phyloP scores from a whole-genome alignment of 2,888 invertebrate species.

The Dryococelus australis region DNA sequence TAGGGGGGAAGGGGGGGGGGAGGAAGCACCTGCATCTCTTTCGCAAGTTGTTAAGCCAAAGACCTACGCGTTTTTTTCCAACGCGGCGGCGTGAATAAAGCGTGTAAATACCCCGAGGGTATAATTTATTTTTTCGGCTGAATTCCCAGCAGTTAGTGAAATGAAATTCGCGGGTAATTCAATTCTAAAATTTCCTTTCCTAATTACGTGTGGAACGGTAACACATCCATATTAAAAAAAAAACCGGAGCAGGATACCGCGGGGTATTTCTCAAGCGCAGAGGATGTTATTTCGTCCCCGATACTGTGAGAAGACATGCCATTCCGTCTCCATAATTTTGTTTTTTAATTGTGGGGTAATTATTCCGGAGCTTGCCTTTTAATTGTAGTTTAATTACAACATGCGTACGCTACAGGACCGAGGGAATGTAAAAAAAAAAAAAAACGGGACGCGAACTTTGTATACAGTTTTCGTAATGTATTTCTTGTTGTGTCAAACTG shows the following conservation, averaged over 20 bases:
- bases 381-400: not conserved
- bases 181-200: not conserved
- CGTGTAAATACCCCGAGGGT: not conserved
- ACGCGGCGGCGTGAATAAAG: not conserved
- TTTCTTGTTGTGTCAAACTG: not conserved
- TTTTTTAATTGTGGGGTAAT: not conserved
- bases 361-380: slow-evolving; percentile 1
- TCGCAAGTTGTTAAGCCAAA: not conserved
- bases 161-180: not conserved
- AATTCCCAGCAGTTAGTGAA: not conserved
- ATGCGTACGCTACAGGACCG: not conserved
- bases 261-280: not conserved
- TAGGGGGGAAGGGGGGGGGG: too few species aligned
- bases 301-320: not conserved
- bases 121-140: not conserved
- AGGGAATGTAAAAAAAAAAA: not conserved
- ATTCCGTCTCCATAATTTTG: not conserved
- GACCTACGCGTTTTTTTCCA: not conserved
- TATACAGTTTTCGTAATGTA: not conserved
- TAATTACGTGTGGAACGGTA: not conserved
- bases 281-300: slow-evolving; percentile 3
- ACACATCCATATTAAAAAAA: not conserved
- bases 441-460: not conserved
- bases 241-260: not conserved
- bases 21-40: not conserved